These are phyloP conservation scores for Brachyalestes nurse DNA, from an alignment of 2,797 vertebrate genomes.

Conservation along the genomic window DNA sequence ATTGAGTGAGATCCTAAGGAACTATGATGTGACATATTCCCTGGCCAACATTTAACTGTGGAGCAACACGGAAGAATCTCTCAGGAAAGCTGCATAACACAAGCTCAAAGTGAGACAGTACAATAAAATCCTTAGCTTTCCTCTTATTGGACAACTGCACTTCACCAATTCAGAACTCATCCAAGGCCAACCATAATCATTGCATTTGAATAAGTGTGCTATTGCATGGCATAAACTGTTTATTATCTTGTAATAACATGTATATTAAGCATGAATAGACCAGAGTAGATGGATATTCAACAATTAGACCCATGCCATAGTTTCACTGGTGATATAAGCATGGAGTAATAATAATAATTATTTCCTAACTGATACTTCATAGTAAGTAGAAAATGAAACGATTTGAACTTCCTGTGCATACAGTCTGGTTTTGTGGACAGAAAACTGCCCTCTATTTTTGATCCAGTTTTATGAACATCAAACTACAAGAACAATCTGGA, in stretches of 20 bases:
- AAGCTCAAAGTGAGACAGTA: not conserved
- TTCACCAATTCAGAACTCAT: not conserved
- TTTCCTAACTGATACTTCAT: no score
- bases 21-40: not conserved
- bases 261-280: no score
- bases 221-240: not conserved
- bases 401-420: no score
- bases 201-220: not conserved
- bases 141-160: not conserved
- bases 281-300: no score
- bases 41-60: not conserved
- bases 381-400: no score
- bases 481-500: no score
- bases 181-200: not conserved
- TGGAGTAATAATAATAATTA: no score
- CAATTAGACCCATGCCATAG: no score
- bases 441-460: no score
- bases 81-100: not conserved
- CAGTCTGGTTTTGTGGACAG: no score
- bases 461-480: no score
- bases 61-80: not conserved
- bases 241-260: not conserved
- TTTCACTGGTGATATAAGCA: no score
- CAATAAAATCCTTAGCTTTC: not conserved
- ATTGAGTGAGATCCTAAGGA: not conserved